A percentile compares a stretch with the other conserved stretches of the same genome.
These are phyloP conservation scores for Psilopogon haemacephalus DNA, from an alignment of 2,113 vertebrate genomes.

Conservation along the genomic window DNA sequence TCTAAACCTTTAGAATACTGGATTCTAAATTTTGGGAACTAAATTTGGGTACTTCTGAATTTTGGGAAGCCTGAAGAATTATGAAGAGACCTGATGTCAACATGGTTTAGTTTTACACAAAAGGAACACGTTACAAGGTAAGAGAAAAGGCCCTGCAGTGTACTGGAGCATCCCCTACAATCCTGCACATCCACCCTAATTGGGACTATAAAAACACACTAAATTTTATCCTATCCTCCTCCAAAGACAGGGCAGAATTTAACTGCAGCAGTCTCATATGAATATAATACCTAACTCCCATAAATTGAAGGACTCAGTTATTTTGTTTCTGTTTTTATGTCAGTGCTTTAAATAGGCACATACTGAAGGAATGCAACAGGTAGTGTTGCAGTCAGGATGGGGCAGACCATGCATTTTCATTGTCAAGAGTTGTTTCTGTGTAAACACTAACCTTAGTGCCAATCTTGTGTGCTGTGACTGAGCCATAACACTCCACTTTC, in stretches of 20 bases:
- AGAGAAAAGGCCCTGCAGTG: not conserved
- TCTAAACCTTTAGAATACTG: not conserved
- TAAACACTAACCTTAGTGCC: constrained; percentile 22
- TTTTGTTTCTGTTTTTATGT: not conserved
- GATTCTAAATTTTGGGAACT: not conserved
- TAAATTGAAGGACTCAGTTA: not conserved
- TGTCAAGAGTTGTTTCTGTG: constrained; percentile 10
- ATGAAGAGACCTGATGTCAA: not conserved
- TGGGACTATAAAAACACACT: not conserved
- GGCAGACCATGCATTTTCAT: not conserved
- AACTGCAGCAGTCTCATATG: not conserved
- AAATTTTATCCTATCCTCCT: not conserved
- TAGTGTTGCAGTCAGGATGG: not conserved
- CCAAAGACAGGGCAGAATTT: not conserved
- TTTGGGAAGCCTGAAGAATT: not conserved
- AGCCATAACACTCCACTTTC: not conserved
- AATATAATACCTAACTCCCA: not conserved
- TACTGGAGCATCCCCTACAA: not conserved
- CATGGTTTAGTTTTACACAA: not conserved
- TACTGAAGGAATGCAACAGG: not conserved
- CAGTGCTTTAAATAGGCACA: not conserved
- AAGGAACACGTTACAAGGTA: not conserved
- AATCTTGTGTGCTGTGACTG: not conserved
- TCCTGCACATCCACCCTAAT: not conserved
- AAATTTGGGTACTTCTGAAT: not conserved